Base-by-base conservation (phyloP, 2,113 vertebrate genomes). In the Leptocoma aspasia region DNA sequence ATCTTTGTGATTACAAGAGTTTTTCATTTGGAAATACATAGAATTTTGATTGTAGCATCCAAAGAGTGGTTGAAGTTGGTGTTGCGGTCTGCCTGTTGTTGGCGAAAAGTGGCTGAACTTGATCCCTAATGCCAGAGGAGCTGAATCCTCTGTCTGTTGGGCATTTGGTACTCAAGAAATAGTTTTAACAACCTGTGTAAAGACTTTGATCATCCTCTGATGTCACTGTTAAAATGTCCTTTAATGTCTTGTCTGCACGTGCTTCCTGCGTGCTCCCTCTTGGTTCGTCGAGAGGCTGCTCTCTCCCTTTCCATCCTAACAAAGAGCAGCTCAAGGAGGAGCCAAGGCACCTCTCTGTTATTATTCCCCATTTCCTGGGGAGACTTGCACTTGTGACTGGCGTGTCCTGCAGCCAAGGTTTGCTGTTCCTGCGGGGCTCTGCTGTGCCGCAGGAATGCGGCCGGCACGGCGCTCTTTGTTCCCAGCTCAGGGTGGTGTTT, bases 291-390 rank as follows among this genome's bases (percentile, higher is more conserved):
- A 21, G 76, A 65, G 37, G 13, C 41, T 33, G 17, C 61, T 54
- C 17, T 61, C 60, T 52, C 44, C 5, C 1, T 47, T 60, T 30
- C 14, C 44, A 13, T 53, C 35, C n/a, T 26, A 4, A 20, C 39
- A 15, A 28, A 41, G 44, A 15, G 56, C 68, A 44, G 37, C 3
- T 0, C 16, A 1, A 61, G 63, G 11, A 72, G 82, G 56, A 75
- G 52, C 0, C 1, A 82, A 78, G 42, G 12, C 41, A 4, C 13
- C 18, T 82, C 91, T 28, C 73, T 75, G 47, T 41, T 93, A 11
- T 88, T 82, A 26, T 95, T 94, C 82, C 71, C 4, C 3, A 6
- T 73, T 72, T 94, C 93, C 91, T 24, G 75, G 24, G 44, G 86
- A 69, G 60, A 23, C 20, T 21, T 91, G 86, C 45, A 7, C 69